A percentile compares a stretch with the other conserved stretches of the same genome.
Evolutionary conservation across 2,797 vertebrate genomes (phyloP).

Genomic region (Pogonophryne albipinna): DNA sequence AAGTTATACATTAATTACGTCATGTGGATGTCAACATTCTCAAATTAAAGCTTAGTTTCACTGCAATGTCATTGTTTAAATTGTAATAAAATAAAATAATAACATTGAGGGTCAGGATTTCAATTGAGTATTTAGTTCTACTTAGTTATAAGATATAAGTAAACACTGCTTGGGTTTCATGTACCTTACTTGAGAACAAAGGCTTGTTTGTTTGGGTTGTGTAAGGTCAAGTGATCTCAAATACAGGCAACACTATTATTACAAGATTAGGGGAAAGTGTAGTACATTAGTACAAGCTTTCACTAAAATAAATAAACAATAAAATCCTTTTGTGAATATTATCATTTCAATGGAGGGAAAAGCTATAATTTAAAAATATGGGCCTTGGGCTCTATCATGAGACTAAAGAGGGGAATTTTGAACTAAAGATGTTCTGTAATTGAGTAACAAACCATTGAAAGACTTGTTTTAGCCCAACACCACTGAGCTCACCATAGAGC

Average conservation of each 20-base stretch:
- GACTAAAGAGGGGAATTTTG: constrained; percentile 12
- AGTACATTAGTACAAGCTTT: constrained; percentile 24
- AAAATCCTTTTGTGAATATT: constrained; percentile 25
- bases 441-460: constrained; percentile 68
- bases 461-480: constrained; percentile 48
- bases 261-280: constrained; percentile 11
- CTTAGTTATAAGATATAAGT: neutral
- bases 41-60: neutral
- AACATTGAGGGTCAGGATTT: neutral
- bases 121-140: neutral
- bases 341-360: constrained; percentile 27
- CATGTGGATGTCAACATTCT: neutral
- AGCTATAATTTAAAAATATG: neutral
- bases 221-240: neutral
- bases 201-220: constrained; percentile 2
- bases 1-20: neutral
- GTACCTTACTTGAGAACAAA: neutral
- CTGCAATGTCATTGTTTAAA: neutral
- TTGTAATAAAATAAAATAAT: too few relatives aligned
- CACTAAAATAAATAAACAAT: constrained; percentile 51
- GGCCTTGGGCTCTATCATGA: neutral
- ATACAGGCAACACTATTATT: constrained; percentile 8
- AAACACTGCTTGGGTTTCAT: neutral
- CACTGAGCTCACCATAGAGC: constrained; percentile 49
- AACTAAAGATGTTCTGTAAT: constrained; percentile 50